These are phyloP conservation scores for Sebastes nivosus DNA, from an alignment of 2,797 vertebrate genomes.

Conservation along the genomic window DNA sequence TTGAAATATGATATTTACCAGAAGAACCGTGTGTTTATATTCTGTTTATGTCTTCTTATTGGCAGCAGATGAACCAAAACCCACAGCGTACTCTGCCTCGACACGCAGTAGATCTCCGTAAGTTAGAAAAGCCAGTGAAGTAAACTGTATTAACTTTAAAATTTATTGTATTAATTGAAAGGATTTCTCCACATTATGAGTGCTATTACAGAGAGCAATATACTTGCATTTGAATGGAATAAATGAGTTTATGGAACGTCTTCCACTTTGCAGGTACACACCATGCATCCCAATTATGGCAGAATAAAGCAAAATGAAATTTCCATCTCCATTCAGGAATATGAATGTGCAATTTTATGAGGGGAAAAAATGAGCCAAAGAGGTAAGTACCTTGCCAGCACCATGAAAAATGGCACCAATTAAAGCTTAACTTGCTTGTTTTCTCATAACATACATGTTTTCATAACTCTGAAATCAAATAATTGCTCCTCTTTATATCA, in stretches of 20 bases:
- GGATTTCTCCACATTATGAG: conserved; percentile 67
- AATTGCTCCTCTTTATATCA: conserved; percentile 97
- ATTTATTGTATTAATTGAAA: conserved; percentile 76
- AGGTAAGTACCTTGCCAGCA: conserved; percentile 96
- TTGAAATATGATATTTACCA: conserved; percentile 21
- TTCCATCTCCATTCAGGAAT: conserved; percentile 90
- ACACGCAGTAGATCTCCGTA: conserved; percentile 1
- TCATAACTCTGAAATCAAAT: conserved; percentile 99
- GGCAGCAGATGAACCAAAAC: conserved; percentile 45
- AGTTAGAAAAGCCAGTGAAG: conserved; percentile 5
- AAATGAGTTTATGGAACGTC: conserved; percentile 72
- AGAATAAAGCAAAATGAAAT: conserved; percentile 82
- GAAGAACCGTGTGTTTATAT: conserved; percentile 2
- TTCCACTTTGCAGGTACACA: conserved; percentile 79
- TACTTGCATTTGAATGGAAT: conserved; percentile 65
- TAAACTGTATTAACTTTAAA: conserved; percentile 63
- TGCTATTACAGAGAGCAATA: conserved; percentile 78
- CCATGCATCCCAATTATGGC: conserved; percentile 83
- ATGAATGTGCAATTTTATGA: conserved; percentile 93
- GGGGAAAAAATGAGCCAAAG: conserved; percentile 90
- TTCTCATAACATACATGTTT: conserved; percentile 99
- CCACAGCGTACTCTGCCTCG: neutral
- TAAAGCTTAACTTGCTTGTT: conserved; percentile 98
- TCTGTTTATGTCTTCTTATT: conserved; percentile 14
- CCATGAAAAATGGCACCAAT: conserved; percentile 97